These are phyloP conservation scores for Troides aeacus DNA, from an alignment of 2,888 invertebrate species.

Conservation along the genomic window DNA sequence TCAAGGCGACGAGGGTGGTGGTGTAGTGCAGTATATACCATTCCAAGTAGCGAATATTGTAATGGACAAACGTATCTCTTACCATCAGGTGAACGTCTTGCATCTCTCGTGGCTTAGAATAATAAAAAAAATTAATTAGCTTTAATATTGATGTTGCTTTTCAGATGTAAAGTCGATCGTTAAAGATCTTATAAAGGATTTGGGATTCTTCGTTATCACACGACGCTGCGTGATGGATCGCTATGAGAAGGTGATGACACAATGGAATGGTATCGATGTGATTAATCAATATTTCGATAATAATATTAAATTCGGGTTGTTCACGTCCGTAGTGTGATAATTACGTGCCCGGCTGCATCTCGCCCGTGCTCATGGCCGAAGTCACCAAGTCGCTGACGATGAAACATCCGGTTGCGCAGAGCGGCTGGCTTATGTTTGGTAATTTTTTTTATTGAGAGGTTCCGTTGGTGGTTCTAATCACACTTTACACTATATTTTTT, in stretches of 20 bases:
- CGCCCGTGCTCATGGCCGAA: constrained; percentile 57
- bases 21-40: too few relatives aligned
- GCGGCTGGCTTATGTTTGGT: constrained; percentile 75
- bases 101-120: too few relatives aligned
- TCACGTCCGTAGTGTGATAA: constrained; percentile 54
- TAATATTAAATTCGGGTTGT: constrained; percentile 8
- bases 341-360: constrained; percentile 57
- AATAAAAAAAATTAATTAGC: background rate
- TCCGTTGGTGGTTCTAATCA: too few relatives aligned
- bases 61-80: too few relatives aligned
- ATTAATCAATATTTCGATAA: constrained; percentile 12
- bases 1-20: too few relatives aligned
- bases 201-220: constrained; percentile 66
- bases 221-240: constrained; percentile 67
- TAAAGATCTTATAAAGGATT: constrained; percentile 60
- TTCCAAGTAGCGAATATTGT: too few relatives aligned
- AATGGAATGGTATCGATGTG: constrained; percentile 4
- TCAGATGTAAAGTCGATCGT: constrained; percentile 56
- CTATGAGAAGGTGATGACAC: constrained; percentile 57
- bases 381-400: constrained; percentile 55
- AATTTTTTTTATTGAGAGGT: constrained; percentile 12
- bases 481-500: background rate
- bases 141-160: constrained; percentile 35
- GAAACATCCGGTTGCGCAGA: constrained; percentile 58
- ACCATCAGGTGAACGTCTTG: too few relatives aligned